Evolutionary conservation across 35 echinoderm and acorn worm species (phyloP).

Genomic region (Holothuria glaberrima): DNA sequence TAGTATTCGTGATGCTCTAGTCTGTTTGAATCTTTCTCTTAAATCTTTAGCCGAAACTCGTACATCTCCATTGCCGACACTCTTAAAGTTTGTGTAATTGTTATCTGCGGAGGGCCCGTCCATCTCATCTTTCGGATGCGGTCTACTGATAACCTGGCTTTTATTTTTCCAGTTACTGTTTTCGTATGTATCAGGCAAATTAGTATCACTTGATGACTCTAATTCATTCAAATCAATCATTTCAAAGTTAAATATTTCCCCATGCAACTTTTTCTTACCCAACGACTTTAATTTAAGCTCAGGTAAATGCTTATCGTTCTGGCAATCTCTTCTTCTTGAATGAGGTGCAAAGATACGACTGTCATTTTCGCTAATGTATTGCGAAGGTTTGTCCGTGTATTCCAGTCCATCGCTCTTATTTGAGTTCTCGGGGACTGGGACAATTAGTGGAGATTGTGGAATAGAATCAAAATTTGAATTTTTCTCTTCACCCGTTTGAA

Average conservation of each 20-base stretch:
- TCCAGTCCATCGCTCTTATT: background rate
- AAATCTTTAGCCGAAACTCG: slow-evolving; percentile 8
- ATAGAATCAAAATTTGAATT: too few species aligned
- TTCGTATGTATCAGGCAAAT: background rate
- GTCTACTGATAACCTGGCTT: too few species aligned
- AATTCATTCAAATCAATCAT: background rate
- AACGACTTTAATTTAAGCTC: too few species aligned
- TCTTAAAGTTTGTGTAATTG: background rate
- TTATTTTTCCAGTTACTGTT: background rate
- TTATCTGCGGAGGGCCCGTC: background rate
- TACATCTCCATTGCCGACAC: background rate
- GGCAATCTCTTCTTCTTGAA: too few species aligned
- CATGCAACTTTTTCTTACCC: background rate
- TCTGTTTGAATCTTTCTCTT: slow-evolving; percentile 20
- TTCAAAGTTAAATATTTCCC: slow-evolving; percentile 24
- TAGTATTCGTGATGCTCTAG: background rate
- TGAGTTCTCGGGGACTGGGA: background rate
- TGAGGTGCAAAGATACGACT: too few species aligned
- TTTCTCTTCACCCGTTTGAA: background rate
- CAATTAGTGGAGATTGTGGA: background rate
- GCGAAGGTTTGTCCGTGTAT: background rate
- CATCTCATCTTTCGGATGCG: too few species aligned
- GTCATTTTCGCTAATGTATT: too few species aligned
- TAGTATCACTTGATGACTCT: background rate
- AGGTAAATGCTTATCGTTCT: too few species aligned